phyloP scores from a whole-genome alignment of 2,888 invertebrate genomes.

The Caenorhabditis sp. region DNA sequence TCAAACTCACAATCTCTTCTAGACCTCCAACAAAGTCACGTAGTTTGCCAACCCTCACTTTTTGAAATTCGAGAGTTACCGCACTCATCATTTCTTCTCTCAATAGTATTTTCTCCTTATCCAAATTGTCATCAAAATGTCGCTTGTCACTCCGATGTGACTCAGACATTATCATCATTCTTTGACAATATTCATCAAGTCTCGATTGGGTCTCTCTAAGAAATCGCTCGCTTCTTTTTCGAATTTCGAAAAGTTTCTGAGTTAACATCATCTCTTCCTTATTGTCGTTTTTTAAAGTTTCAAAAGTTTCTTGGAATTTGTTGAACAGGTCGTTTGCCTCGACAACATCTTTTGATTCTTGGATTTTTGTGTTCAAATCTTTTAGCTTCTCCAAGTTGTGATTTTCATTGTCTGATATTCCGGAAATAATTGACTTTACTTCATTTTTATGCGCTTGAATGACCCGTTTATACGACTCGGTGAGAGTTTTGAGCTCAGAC shows the following conservation, averaged over 20 bases:
- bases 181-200: conserved; percentile 32
- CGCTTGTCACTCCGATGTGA: conserved; percentile 18
- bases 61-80: conserved; percentile 21
- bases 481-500: conserved; percentile 34
- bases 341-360: background rate
- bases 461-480: conserved; percentile 21
- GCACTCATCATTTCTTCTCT: conserved; percentile 13
- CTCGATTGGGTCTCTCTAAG: conserved; percentile 3
- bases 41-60: conserved; percentile 26
- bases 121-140: conserved; percentile 17
- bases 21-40: conserved; percentile 5
- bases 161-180: conserved; percentile 29
- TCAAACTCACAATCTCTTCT: conserved; percentile 8
- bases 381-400: background rate
- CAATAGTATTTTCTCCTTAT: conserved; percentile 6
- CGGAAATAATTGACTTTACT: background rate
- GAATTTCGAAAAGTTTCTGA: conserved; percentile 4
- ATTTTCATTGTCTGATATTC: background rate
- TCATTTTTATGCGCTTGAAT: conserved; percentile 13
- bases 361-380: background rate
- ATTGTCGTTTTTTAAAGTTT: conserved; percentile 13
- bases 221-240: conserved; percentile 7
- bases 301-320: background rate
- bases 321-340: background rate
- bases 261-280: background rate